Conservation (phyloP, 1,140 invertebrate genomes). For the Drosophila burlai region DNA sequence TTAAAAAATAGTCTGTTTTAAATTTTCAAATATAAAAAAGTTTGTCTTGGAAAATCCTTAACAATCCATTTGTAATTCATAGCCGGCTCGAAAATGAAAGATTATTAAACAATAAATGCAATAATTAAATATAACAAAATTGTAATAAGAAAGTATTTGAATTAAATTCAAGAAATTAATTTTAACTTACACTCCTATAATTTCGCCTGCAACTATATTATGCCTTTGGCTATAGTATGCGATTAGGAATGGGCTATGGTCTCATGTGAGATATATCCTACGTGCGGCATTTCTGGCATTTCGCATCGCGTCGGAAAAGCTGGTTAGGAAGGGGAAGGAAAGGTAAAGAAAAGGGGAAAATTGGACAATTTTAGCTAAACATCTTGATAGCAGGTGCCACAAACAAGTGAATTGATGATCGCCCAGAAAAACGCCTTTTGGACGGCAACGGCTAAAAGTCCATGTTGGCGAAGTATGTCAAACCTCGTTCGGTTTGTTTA, state of each 20-base stretch:
- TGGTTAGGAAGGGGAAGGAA: not conserved
- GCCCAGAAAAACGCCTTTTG: constrained; percentile 21
- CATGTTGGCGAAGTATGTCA: constrained; percentile 14
- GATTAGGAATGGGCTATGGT: constrained; percentile 13
- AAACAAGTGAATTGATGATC: constrained; percentile 53
- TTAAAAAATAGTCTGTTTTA: not conserved
- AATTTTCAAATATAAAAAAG: not conserved
- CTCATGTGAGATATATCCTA: constrained; percentile 44
- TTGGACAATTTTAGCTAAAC: constrained; percentile 56
- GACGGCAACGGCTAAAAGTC: constrained; percentile 12
- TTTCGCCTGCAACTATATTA: not conserved
- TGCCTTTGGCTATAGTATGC: not conserved
- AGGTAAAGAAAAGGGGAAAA: not conserved
- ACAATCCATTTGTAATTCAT: not conserved
- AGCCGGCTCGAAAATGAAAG: not conserved
- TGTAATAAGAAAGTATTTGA: no score
- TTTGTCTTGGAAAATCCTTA: not conserved
- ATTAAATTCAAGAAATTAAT: not conserved
- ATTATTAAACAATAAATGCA: not conserved
- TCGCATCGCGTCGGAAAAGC: constrained; percentile 3
- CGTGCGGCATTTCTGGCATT: constrained; percentile 55
- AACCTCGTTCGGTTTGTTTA: not conserved
- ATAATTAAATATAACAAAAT: no score
- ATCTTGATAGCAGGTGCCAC: constrained; percentile 60
- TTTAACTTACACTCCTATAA: not conserved